Evolutionary conservation across 2,113 vertebrate genomes (phyloP).

Genomic region (Gambusia holbrooki): DNA sequence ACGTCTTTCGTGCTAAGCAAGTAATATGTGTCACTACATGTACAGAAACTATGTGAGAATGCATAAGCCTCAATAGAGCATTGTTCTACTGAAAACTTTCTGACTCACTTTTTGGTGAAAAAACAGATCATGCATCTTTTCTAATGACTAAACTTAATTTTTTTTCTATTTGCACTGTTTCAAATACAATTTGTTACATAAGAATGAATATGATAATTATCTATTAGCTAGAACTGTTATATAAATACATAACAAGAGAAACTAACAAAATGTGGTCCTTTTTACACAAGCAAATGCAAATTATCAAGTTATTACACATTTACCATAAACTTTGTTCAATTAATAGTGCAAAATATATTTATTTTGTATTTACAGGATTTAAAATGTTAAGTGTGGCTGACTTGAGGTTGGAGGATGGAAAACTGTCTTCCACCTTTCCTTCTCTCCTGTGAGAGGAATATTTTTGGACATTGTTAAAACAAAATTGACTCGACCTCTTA

Average conservation of each 20-base stretch:
- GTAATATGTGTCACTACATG: conserved; percentile 8
- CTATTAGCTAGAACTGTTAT: no score
- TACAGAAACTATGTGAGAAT: background rate
- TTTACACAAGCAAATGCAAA: background rate
- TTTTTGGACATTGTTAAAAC: background rate
- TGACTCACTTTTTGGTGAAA: background rate
- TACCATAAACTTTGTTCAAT: no score
- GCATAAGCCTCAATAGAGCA: background rate
- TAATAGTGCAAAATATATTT: no score
- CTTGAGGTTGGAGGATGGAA: no score
- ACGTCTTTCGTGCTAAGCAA: background rate
- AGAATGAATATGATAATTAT: background rate
- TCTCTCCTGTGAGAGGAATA: no score
- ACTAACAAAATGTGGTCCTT: no score
- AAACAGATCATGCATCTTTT: background rate
- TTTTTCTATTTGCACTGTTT: background rate
- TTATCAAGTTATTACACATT: background rate
- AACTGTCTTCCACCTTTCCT: no score
- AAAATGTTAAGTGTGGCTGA: no score
- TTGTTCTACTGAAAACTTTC: background rate
- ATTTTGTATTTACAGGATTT: no score
- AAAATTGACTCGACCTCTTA: background rate
- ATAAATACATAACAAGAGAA: no score
- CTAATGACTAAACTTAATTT: background rate
- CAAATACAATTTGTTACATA: background rate